These are phyloP conservation scores for Hemaris fuciformis DNA, from an alignment of 2,888 invertebrate genomes.

Conservation along the genomic window DNA sequence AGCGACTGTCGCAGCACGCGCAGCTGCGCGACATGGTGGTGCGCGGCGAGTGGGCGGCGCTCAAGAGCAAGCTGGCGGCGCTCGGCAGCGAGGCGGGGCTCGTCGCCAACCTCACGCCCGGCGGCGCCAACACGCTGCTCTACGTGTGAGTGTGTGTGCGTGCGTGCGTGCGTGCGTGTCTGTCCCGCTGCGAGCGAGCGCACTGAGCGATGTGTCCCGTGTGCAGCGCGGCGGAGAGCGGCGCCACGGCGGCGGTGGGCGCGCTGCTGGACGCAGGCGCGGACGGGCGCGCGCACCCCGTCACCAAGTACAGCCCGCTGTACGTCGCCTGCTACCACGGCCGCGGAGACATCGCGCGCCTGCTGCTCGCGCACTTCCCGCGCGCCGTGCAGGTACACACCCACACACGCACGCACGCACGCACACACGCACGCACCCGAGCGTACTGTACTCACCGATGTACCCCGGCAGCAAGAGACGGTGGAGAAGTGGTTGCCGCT, in stretches of 20 bases:
- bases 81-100: slow-evolving; percentile 85
- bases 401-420: neutral
- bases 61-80: slow-evolving; percentile 84
- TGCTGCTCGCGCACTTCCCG: slow-evolving; percentile 90
- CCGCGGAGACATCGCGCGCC: slow-evolving; percentile 87
- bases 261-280: slow-evolving; percentile 90
- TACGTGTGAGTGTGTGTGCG: slow-evolving; percentile 85
- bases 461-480: slow-evolving; percentile 85
- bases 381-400: slow-evolving; percentile 87
- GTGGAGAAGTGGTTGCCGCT: slow-evolving; percentile 96
- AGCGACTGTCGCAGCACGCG: slow-evolving; percentile 87
- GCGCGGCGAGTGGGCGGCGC: slow-evolving; percentile 85
- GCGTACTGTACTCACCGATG: neutral
- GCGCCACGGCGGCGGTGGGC: slow-evolving; percentile 88
- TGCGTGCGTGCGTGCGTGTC: neutral
- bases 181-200: too few relatives aligned
- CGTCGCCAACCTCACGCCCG: slow-evolving; percentile 92
- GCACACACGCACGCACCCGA: neutral
- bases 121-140: slow-evolving; percentile 92
- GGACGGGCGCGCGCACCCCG: slow-evolving; percentile 93
- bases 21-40: slow-evolving; percentile 89
- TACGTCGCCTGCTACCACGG: slow-evolving; percentile 95
- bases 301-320: slow-evolving; percentile 95
- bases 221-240: slow-evolving; percentile 91
- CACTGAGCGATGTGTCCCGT: neutral